A percentile compares a stretch with the other conserved stretches of the same genome.
Conservation (phyloP, 1,140 invertebrate genomes). For the Solen grandis region DNA sequence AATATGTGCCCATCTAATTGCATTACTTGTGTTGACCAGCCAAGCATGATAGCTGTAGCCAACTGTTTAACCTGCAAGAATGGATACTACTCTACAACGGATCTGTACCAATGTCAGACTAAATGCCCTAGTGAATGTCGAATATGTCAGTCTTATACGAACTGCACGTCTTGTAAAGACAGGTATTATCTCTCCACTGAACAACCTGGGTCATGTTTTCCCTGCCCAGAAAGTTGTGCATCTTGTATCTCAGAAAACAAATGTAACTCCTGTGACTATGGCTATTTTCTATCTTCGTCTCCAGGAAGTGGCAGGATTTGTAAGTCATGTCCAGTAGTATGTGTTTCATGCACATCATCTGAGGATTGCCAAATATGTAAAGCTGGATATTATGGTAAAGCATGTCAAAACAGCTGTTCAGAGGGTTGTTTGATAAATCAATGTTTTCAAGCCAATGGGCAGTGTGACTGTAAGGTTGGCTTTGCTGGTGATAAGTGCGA, state of each 20-base stretch:
- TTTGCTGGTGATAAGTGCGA: background rate
- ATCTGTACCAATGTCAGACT: background rate
- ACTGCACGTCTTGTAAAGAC: background rate
- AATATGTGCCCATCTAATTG: background rate
- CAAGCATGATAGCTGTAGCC: background rate
- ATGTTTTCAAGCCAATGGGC: background rate
- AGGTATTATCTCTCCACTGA: background rate
- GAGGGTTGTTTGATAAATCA: background rate
- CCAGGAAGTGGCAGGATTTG: background rate
- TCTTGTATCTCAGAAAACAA: background rate
- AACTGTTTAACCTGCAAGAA: background rate
- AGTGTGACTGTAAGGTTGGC: background rate
- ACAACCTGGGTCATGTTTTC: background rate
- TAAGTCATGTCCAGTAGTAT: background rate
- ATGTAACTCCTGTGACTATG: background rate
- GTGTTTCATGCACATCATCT: background rate
- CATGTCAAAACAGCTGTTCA: background rate
- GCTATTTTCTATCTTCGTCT: background rate
- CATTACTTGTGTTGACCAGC: background rate
- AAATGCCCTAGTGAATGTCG: background rate
- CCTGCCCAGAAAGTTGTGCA: background rate
- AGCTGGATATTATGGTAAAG: background rate
- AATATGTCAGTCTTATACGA: background rate
- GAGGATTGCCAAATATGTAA: background rate
- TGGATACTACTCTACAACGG: background rate